Percentiles rank a stretch among this genome's conserved stretches.
These are phyloP conservation scores for Sitta carolinensis DNA, from an alignment of 2,797 vertebrate species.

Conservation along the genomic window DNA sequence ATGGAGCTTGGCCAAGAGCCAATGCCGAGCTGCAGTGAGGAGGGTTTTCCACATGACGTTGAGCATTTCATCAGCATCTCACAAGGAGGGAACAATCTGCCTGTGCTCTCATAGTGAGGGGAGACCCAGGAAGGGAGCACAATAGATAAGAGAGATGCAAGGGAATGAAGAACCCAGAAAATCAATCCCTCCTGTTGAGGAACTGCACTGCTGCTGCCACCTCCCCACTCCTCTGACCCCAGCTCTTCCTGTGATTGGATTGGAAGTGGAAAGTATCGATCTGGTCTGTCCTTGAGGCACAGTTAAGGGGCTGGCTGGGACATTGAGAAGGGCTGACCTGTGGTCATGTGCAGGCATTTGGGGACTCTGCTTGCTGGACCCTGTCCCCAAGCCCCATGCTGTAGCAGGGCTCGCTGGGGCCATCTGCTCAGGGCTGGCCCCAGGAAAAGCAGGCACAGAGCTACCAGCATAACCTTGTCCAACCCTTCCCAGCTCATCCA, in stretches of 20 bases:
- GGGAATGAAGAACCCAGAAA: neutral
- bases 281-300: neutral
- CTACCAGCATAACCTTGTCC: neutral
- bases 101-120: neutral
- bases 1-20: neutral
- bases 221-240: neutral
- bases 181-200: neutral
- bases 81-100: neutral
- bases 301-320: neutral
- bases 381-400: neutral
- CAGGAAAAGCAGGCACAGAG: neutral
- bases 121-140: neutral
- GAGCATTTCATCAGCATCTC: neutral
- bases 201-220: neutral
- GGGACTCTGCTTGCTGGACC: neutral
- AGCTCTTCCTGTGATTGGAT: neutral
- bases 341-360: neutral
- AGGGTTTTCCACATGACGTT: neutral
- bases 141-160: neutral
- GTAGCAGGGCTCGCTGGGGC: neutral
- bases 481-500: neutral
- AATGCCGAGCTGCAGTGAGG: accelerated
- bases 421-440: neutral
- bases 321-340: neutral
- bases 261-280: neutral